These are phyloP conservation scores for Sarcophaga subvicina DNA, from an alignment of 2,888 invertebrate species.

Conservation along the genomic window DNA sequence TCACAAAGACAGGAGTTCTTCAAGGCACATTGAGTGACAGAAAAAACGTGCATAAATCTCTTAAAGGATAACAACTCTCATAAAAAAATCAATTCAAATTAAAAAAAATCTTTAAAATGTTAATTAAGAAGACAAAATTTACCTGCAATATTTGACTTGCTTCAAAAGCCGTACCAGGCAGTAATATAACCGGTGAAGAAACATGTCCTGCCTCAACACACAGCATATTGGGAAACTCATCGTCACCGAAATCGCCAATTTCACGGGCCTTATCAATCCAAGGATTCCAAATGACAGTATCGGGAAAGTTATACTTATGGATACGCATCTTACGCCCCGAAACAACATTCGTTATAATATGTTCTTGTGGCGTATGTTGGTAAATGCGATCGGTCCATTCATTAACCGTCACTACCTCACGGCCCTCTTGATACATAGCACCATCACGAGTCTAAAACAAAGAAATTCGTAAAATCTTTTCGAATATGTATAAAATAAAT, in stretches of 20 bases:
- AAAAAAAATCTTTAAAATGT: neutral
- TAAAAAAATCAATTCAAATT: neutral
- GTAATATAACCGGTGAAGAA: conserved; percentile 91
- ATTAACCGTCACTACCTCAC: conserved; percentile 93
- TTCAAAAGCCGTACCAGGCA: conserved; percentile 95
- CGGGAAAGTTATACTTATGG: conserved; percentile 97
- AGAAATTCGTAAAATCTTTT: conserved; percentile 1
- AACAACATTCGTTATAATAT: conserved; percentile 95
- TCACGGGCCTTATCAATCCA: conserved; percentile 97
- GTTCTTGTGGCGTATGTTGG: conserved; percentile 95
- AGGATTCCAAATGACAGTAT: conserved; percentile 98
- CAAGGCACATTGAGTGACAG: no score
- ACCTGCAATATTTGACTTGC: conserved; percentile 95
- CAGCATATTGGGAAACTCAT: conserved; percentile 97
- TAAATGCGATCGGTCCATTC: conserved; percentile 97
- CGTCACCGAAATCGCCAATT: conserved; percentile 97
- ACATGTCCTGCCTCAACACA: conserved; percentile 98
- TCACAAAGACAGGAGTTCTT: no score
- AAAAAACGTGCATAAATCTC: no score
- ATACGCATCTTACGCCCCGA: conserved; percentile 95
- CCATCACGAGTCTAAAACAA: conserved; percentile 89
- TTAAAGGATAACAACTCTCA: neutral
- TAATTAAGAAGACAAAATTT: conserved; percentile 37
- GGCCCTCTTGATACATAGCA: conserved; percentile 93
- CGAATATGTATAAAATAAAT: neutral